Evolutionary conservation across 2,113 vertebrate genomes (phyloP).

Genomic region (Toxostoma redivivum): DNA sequence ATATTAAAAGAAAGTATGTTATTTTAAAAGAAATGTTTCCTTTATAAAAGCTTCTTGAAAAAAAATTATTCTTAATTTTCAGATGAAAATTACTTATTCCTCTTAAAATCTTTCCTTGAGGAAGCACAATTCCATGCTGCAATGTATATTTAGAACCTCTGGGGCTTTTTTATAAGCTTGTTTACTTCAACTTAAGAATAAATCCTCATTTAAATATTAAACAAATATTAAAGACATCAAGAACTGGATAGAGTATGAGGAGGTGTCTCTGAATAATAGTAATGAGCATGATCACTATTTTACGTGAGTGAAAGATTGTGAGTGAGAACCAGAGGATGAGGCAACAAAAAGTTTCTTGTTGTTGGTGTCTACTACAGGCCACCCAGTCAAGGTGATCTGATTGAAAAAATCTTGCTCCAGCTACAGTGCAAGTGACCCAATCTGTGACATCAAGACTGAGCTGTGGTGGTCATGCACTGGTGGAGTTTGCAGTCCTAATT

Average conservation of each 20-base stretch:
- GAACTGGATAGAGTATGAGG: not conserved
- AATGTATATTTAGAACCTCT: not conserved
- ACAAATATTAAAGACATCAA: not conserved
- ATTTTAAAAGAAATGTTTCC: not conserved
- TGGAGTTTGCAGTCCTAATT: not conserved
- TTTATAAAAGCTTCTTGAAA: not conserved
- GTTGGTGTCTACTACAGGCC: not conserved
- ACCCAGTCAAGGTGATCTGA: not conserved
- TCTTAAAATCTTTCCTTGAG: not conserved
- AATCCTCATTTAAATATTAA: not conserved
- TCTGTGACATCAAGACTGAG: not conserved
- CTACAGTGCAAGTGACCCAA: not conserved
- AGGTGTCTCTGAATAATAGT: not conserved
- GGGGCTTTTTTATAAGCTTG: accelerated
- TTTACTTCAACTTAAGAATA: not conserved
- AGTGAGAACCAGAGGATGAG: not conserved
- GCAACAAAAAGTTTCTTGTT: not conserved
- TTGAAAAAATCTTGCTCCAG: not conserved
- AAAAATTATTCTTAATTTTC: not conserved
- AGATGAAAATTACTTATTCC: not conserved
- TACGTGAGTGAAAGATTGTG: not conserved
- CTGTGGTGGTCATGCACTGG: not conserved
- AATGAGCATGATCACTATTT: not conserved
- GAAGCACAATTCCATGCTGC: not conserved
- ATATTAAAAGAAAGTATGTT: not conserved